phyloP scores from a whole-genome alignment of 2,888 invertebrate genomes.

The Eupelmus urozonus region DNA sequence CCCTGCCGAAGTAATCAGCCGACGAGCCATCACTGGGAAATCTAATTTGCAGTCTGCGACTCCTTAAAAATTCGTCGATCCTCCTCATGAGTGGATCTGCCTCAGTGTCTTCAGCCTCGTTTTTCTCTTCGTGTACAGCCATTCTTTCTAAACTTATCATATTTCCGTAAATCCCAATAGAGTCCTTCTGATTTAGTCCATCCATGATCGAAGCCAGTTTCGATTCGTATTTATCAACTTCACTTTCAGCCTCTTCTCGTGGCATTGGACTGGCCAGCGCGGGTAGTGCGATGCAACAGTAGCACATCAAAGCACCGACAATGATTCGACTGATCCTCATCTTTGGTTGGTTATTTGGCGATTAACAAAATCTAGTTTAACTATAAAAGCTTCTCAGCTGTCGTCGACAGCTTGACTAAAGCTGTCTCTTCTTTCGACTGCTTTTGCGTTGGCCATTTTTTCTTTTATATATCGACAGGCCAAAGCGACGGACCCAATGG shows the following conservation, averaged over 20 bases:
- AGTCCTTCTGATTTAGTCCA: conserved; percentile 66
- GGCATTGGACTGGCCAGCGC: conserved; percentile 54
- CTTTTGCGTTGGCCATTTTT: conserved; percentile 67
- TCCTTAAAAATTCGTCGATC: conserved; percentile 71
- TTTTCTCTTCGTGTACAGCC: conserved; percentile 24
- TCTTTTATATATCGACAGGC: conserved; percentile 72
- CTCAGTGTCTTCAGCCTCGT: conserved; percentile 56
- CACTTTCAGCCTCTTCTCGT: conserved; percentile 27
- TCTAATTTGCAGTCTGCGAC: conserved; percentile 67
- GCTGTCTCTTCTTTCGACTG: conserved; percentile 65
- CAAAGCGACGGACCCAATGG: conserved; percentile 16
- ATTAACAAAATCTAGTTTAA: neutral
- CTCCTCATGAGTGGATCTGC: conserved; percentile 70
- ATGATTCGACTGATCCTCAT: conserved; percentile 61
- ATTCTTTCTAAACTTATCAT: conserved; percentile 71
- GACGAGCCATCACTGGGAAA: conserved; percentile 72
- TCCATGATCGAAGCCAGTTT: conserved; percentile 70
- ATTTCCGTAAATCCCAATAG: conserved; percentile 69
- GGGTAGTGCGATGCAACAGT: conserved; percentile 3
- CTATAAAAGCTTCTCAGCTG: neutral
- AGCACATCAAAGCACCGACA: neutral
- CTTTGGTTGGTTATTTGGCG: conserved; percentile 44
- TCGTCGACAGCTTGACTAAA: conserved; percentile 24
- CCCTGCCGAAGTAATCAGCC: conserved; percentile 72
- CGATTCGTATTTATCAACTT: conserved; percentile 64